Evolutionary conservation across 1,140 invertebrate genomes (phyloP).

Genomic region (Leptinotarsa texana): DNA sequence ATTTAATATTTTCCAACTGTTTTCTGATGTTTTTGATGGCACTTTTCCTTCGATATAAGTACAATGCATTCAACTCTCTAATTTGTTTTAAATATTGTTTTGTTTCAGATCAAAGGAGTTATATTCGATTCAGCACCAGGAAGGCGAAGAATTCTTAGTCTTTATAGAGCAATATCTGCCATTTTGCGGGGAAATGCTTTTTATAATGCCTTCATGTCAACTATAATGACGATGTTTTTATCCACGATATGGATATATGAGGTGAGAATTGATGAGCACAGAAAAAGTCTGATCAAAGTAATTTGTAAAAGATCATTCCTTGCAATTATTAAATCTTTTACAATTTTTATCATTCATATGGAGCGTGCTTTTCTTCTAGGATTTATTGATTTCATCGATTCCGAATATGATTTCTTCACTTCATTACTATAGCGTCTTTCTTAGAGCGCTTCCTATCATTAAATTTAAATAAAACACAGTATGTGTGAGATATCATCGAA

Average conservation of each 20-base stretch:
- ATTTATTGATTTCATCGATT: not conserved
- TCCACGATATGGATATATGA: slow-evolving; percentile 66
- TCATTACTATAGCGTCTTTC: too few relatives aligned
- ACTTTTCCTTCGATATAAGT: too few relatives aligned
- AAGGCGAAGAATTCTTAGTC: slow-evolving; percentile 61
- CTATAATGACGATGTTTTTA: slow-evolving; percentile 62
- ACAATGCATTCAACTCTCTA: too few relatives aligned
- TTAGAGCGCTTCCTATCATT: too few relatives aligned
- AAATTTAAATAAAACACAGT: too few relatives aligned
- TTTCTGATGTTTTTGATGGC: not conserved
- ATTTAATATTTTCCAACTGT: too few relatives aligned
- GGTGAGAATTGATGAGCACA: slow-evolving; percentile 46
- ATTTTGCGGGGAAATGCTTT: slow-evolving; percentile 62
- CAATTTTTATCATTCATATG: not conserved
- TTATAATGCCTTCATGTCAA: slow-evolving; percentile 61
- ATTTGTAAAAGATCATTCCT: too few relatives aligned
- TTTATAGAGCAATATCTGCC: slow-evolving; percentile 64
- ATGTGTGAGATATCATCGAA: too few relatives aligned
- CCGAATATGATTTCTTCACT: not conserved
- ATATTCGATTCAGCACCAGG: slow-evolving; percentile 79
- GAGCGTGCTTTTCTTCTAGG: not conserved
- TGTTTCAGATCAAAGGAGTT: slow-evolving; percentile 67
- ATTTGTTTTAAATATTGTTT: not conserved
- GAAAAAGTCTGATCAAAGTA: too few relatives aligned
- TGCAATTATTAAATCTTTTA: not conserved